Percentiles rank a stretch among this genome's conserved stretches.
phyloP scores from a whole-genome alignment of 2,888 invertebrate species.

The Pammene aurita region DNA sequence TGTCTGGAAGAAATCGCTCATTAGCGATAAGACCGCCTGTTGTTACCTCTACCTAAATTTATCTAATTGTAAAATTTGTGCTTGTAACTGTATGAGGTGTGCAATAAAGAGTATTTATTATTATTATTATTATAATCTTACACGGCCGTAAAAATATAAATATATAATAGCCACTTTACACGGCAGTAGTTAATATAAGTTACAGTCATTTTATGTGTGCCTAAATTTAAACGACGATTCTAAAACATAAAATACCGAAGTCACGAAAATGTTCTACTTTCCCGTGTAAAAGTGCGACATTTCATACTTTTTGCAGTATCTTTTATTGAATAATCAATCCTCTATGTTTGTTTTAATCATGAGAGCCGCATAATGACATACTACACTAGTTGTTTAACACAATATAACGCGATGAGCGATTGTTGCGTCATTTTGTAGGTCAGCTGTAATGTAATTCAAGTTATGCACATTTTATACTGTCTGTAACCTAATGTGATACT shows the following conservation, averaged over 20 bases:
- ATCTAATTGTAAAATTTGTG: no score
- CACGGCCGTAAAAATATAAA: no score
- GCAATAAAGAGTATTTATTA: no score
- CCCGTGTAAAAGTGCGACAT: no score
- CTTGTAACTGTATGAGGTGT: no score
- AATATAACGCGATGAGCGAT: slow-evolving; percentile 4
- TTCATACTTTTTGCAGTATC: not conserved
- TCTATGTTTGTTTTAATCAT: slow-evolving; percentile 18
- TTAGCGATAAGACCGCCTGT: no score
- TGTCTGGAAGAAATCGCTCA: no score
- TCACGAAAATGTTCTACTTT: not conserved
- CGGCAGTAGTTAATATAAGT: no score
- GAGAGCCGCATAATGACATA: not conserved
- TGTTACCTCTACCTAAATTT: no score
- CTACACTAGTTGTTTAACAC: not conserved
- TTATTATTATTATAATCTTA: no score
- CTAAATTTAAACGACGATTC: not conserved
- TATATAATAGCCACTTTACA: no score
- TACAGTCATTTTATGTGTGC: not conserved
- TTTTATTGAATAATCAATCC: not conserved
- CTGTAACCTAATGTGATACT: not conserved
- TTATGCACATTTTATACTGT: slow-evolving; percentile 4
- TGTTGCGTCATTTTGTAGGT: slow-evolving; percentile 1
- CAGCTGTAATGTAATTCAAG: not conserved
- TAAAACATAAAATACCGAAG: not conserved